A percentile compares a stretch with the other conserved stretches of the same genome.
Evolutionary conservation across 2,113 vertebrate genomes (phyloP).

Genomic region (Damaliscus lunatus): DNA sequence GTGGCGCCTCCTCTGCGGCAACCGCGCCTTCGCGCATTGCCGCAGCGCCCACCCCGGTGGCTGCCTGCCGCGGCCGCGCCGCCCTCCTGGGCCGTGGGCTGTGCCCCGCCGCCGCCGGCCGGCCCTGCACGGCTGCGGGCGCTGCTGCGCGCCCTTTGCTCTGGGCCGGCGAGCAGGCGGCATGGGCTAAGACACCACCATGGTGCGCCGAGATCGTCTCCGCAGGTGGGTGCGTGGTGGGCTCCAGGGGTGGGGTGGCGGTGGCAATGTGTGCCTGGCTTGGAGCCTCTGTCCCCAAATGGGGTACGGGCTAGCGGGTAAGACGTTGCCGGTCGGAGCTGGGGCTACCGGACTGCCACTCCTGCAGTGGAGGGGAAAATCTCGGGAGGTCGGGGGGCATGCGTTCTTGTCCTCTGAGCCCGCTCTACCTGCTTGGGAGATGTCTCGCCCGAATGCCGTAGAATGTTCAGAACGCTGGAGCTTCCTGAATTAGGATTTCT

Average conservation of each 20-base stretch:
- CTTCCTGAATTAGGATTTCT: neutral
- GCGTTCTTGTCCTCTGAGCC: neutral
- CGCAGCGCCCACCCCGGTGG: conserved; percentile 35
- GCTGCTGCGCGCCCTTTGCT: neutral
- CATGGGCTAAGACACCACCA: conserved; percentile 67
- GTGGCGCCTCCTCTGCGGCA: conserved; percentile 59
- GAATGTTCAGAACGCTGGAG: neutral
- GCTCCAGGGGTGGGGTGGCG: neutral
- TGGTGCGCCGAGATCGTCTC: conserved; percentile 73
- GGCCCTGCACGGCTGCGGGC: neutral
- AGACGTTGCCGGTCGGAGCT: accelerated
- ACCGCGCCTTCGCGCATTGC: conserved; percentile 36
- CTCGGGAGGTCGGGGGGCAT: neutral
- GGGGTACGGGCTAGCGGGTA: neutral
- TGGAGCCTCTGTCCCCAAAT: neutral
- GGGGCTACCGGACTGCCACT: neutral
- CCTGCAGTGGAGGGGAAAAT: neutral
- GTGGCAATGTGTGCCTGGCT: conserved; percentile 26
- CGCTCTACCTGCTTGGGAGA: too few species aligned
- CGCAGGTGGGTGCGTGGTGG: conserved; percentile 64
- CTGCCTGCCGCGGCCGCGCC: neutral
- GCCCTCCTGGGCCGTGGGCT: neutral
- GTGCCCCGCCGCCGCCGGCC: neutral
- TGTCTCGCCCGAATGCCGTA: neutral
- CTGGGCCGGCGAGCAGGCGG: conserved; percentile 22